Evolutionary conservation across 2,888 invertebrate species (phyloP), one percentile per base, ranked within the genome.

Genomic region (Nezara viridula): DNA sequence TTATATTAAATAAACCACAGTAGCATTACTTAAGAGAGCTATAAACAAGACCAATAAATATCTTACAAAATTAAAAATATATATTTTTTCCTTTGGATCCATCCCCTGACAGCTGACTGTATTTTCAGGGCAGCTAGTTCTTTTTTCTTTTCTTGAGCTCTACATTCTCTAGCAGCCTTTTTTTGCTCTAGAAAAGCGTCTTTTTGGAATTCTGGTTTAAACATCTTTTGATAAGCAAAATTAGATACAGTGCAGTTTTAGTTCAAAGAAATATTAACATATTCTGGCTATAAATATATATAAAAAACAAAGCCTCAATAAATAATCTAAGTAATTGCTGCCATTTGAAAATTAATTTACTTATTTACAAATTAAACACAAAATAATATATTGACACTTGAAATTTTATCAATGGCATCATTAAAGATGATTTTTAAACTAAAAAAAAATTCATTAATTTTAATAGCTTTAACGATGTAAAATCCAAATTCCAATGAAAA

Each of bases 81-180:
- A 92, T 96, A 96, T 92, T 93, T 94, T 88, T 93, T 94, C 90
- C 96, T 94, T 5, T 95, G 94, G n/a, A 96, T 93, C 95, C 96
- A 97, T 91, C 96, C 96, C 92, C 96, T 94, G 66, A 96, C 93
- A 89, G 94, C 93, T n/a, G 96, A 95, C 93, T 98, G 98, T 91
- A 98, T 95, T 91, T 94, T 94, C 55, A 95, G 94, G 73, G 96
- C 96, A 52, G 97, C 96, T 91, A 94, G 94, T 92, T 98, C 97
- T 90, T 95, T 95, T 91, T 95, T 95, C 92, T 97, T 97, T 92
- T 98, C 98, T 89, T 96, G 93, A 0, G 97, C 98, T 89, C 98
- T 95, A 93, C 98, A 98, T 92, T 97, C 97, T 90, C 98, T 94
- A 24, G 98, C 98, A 49, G 96, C 96, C 93, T 98, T 98, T 9